These are phyloP conservation scores for Pinctada fucata DNA, from an alignment of 2,888 invertebrate species.

Conservation along the genomic window DNA sequence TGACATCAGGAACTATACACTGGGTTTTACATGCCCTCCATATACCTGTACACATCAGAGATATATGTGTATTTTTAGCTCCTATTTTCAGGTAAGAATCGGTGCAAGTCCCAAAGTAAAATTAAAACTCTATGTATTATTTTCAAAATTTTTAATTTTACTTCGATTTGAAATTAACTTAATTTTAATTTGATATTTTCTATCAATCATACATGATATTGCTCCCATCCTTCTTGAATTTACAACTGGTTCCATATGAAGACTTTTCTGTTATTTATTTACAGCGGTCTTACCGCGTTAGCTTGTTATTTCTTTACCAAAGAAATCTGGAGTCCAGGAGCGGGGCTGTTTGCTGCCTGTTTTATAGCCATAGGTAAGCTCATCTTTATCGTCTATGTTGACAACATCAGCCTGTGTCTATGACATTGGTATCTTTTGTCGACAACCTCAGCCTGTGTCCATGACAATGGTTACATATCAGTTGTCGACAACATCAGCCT, in stretches of 20 bases:
- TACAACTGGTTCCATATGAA: not conserved
- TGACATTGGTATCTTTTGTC: too few species aligned
- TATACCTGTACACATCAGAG: constrained; percentile 98
- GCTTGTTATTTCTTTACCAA: constrained; percentile 98
- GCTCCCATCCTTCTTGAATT: not conserved
- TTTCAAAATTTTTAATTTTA: too few species aligned
- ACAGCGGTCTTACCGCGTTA: constrained; percentile 96
- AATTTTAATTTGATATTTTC: too few species aligned
- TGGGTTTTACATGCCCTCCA: constrained; percentile 93
- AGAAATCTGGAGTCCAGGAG: constrained; percentile 97
- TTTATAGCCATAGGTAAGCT: constrained; percentile 91
- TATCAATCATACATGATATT: too few species aligned
- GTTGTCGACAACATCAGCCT: too few species aligned
- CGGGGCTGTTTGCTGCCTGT: constrained; percentile 98
- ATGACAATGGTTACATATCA: too few species aligned
- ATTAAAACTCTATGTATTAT: too few species aligned
- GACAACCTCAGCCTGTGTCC: too few species aligned
- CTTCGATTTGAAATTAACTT: too few species aligned
- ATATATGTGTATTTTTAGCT: constrained; percentile 98
- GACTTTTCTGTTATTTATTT: constrained; percentile 41
- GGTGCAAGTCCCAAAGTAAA: not conserved
- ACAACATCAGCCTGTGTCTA: too few species aligned
- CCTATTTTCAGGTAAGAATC: constrained; percentile 91
- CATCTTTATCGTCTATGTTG: not conserved
- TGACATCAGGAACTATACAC: constrained; percentile 98